Conservation (phyloP, 2,113 vertebrate species). For the Cranoglanis bouderius region DNA sequence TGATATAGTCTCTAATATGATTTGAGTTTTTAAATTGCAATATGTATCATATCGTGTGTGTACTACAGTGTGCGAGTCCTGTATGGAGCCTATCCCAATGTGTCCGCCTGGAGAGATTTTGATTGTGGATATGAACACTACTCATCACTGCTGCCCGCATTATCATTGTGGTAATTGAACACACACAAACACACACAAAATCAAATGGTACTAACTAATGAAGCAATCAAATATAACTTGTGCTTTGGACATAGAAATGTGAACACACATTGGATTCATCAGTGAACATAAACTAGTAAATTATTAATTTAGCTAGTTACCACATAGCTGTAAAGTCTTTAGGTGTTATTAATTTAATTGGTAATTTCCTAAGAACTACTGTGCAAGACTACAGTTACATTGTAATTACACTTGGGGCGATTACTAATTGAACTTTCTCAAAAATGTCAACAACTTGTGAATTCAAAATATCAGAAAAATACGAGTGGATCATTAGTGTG, state of each 20-base stretch:
- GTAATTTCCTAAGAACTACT: neutral
- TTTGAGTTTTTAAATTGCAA: neutral
- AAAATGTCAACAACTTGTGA: neutral
- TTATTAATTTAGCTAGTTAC: neutral
- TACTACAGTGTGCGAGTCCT: constrained; percentile 80
- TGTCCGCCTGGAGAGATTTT: constrained; percentile 88
- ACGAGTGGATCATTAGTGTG: neutral
- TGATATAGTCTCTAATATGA: neutral
- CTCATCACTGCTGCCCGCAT: constrained; percentile 86
- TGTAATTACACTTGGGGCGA: neutral
- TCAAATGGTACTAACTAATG: neutral
- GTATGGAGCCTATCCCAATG: constrained; percentile 82
- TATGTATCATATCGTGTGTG: constrained; percentile 22
- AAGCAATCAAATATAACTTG: neutral
- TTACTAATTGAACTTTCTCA: neutral
- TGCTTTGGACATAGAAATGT: neutral
- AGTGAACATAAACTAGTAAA: neutral
- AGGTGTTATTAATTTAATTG: neutral
- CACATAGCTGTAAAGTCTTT: neutral
- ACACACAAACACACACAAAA: neutral
- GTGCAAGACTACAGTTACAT: neutral
- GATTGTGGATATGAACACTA: constrained; percentile 85
- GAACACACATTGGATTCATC: neutral
- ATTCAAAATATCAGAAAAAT: neutral
- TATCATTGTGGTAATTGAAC: constrained; percentile 86